phyloP scores from a whole-genome alignment of 2,797 vertebrate genomes.

The Phoebastria nigripes region DNA sequence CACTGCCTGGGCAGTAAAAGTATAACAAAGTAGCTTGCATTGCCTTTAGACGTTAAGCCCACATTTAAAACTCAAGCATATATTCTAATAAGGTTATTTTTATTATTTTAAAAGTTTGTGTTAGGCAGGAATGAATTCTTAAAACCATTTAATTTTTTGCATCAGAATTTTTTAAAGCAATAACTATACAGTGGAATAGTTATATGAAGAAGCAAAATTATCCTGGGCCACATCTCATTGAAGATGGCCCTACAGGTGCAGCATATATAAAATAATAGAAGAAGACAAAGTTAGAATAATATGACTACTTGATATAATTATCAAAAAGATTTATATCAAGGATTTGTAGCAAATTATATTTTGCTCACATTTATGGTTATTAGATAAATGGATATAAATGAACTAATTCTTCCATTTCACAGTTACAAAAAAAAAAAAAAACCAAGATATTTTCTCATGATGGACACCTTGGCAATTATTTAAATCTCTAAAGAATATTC shows the following conservation, averaged over 20 bases:
- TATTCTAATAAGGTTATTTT: neutral
- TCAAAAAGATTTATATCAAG: neutral
- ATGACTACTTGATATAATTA: neutral
- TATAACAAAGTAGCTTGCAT: neutral
- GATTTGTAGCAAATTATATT: neutral
- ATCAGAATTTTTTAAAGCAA: neutral
- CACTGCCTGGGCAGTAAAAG: neutral
- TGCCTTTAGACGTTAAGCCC: neutral
- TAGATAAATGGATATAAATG: neutral
- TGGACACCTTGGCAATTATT: neutral
- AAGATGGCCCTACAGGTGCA: neutral
- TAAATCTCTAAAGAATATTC: constrained; percentile 18
- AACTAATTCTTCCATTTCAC: neutral
- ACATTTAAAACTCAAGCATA: neutral
- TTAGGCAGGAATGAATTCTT: neutral
- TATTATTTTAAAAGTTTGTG: neutral
- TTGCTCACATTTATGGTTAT: neutral
- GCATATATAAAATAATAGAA: neutral
- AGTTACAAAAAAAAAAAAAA: neutral
- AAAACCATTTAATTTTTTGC: neutral
- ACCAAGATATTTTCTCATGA: neutral
- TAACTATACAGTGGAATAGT: neutral
- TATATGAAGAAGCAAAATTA: neutral
- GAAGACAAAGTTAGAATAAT: neutral
- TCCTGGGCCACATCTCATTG: neutral